phyloP scores from a whole-genome alignment of 2,888 invertebrate genomes.

The Acanthoscelides obtectus region DNA sequence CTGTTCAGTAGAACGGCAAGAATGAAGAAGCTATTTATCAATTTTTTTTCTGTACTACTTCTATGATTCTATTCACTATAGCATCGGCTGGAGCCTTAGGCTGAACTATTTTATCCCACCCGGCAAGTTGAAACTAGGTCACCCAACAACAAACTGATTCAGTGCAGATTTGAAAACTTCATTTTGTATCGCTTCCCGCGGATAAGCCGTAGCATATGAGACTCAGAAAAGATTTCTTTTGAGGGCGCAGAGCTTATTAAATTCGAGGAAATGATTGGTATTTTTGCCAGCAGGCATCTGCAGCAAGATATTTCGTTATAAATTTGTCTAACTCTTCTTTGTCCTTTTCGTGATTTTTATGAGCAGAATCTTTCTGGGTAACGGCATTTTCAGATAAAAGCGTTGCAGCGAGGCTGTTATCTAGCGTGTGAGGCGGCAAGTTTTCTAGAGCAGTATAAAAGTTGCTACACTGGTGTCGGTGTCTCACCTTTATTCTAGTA shows the following conservation, averaged over 20 bases:
- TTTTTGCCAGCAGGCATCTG: not conserved
- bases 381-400: not conserved
- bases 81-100: too few relatives aligned
- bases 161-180: not conserved
- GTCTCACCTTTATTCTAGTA: too few relatives aligned
- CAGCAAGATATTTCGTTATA: not conserved
- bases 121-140: not conserved
- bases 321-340: not conserved
- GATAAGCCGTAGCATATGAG: not conserved
- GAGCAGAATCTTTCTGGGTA: not conserved
- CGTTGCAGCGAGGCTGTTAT: not conserved
- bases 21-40: too few relatives aligned
- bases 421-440: not conserved
- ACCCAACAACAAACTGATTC: not conserved
- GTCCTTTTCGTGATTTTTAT: not conserved
- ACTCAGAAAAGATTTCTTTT: not conserved
- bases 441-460: not conserved
- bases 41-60: too few relatives aligned
- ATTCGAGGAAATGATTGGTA: not conserved
- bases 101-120: not conserved
- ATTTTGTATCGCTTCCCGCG: not conserved
- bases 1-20: too few relatives aligned
- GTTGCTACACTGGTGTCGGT: too few relatives aligned
- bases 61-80: too few relatives aligned
- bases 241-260: not conserved